Conservation (phyloP, 1,140 invertebrate species). For the Temnothorax longispinosus region DNA sequence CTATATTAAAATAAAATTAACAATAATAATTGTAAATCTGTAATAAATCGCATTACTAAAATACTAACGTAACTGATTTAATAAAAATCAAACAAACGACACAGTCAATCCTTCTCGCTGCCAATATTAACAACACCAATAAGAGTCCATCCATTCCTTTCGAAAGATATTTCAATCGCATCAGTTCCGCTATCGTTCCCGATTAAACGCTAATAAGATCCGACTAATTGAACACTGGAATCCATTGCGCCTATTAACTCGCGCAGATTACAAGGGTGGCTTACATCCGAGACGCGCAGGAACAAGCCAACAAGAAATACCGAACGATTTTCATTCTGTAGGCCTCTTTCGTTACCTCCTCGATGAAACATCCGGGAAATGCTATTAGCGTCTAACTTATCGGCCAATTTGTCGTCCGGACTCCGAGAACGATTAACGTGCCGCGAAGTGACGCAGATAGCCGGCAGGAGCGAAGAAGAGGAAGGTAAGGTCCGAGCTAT, state of each 20-base stretch:
- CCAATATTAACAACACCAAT: background rate
- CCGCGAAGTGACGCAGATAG: conserved; percentile 49
- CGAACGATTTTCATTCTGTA: conserved; percentile 56
- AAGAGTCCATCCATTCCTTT: background rate
- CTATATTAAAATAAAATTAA: background rate
- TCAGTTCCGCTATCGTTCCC: conserved; percentile 5
- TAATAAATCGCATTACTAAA: background rate
- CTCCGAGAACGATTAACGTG: conserved; percentile 67
- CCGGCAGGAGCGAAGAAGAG: conserved; percentile 11
- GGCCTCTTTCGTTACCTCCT: conserved; percentile 8
- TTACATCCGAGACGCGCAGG: background rate
- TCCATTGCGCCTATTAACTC: conserved; percentile 46
- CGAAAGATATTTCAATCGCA: conserved; percentile 33
- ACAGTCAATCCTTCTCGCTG: background rate
- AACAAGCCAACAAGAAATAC: conserved; percentile 31
- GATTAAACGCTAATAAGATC: conserved; percentile 48
- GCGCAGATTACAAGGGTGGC: conserved; percentile 9
- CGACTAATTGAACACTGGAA: conserved; percentile 41
- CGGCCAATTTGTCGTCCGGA: conserved; percentile 75
- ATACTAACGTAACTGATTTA: background rate
- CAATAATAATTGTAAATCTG: background rate
- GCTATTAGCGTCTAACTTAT: conserved; percentile 75
- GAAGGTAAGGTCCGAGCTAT: conserved; percentile 55
- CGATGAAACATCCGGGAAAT: conserved; percentile 70
- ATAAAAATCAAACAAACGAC: background rate